These are phyloP conservation scores for Lynx canadensis DNA, from an alignment of 2,113 vertebrate species.

Conservation along the genomic window DNA sequence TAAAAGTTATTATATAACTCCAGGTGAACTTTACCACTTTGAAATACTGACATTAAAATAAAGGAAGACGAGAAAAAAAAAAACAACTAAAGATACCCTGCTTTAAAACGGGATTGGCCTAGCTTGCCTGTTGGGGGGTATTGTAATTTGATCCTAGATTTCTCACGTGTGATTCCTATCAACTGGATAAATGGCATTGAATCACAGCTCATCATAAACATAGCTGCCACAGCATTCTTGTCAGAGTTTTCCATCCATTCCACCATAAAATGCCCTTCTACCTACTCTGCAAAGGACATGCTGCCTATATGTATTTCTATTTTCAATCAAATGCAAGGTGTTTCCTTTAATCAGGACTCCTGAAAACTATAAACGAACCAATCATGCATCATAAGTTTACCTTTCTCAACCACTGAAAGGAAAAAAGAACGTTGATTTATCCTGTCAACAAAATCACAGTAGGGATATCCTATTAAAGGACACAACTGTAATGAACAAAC, in stretches of 20 bases:
- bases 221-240: accelerated
- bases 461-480: neutral
- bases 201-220: neutral
- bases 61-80: neutral
- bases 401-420: neutral
- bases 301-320: neutral
- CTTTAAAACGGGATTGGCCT: neutral
- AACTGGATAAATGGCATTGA: neutral
- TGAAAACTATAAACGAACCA: neutral
- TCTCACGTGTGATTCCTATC: neutral
- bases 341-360: neutral
- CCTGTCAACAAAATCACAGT: neutral
- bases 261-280: neutral
- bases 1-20: neutral
- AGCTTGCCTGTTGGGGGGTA: neutral
- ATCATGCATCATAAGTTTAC: neutral
- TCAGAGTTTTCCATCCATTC: neutral
- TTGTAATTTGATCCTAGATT: neutral
- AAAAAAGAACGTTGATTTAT: neutral
- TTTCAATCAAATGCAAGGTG: neutral
- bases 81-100: neutral
- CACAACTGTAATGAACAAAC: neutral
- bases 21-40: neutral
- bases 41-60: neutral
- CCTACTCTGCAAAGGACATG: neutral